phyloP scores from a whole-genome alignment of 2,113 vertebrate genomes.

The Rhynchopsitta pachyrhyncha region DNA sequence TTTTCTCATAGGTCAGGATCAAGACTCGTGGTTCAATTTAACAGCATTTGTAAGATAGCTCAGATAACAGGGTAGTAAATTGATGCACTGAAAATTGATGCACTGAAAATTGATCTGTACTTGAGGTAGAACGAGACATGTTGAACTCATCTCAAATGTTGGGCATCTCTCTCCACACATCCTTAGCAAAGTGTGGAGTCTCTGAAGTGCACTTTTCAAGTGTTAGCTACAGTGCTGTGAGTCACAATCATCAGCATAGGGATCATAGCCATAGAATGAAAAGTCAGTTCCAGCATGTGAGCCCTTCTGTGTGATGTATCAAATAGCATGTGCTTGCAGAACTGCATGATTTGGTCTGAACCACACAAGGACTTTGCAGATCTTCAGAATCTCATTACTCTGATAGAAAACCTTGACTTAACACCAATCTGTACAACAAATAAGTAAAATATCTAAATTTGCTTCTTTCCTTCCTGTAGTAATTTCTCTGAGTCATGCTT shows the following conservation, averaged over 20 bases:
- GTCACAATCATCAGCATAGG: neutral
- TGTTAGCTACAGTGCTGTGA: neutral
- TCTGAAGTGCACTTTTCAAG: neutral
- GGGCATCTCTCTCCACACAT: neutral
- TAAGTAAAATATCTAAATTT: neutral
- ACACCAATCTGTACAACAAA: neutral
- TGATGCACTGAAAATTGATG: neutral
- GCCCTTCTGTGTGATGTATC: neutral
- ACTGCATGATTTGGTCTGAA: neutral
- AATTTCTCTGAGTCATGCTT: neutral
- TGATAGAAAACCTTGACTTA: neutral
- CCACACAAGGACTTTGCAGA: neutral
- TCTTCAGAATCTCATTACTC: neutral
- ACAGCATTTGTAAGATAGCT: neutral
- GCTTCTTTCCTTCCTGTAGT: neutral
- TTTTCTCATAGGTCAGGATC: neutral
- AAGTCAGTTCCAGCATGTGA: neutral
- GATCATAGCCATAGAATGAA: neutral
- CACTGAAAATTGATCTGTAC: neutral
- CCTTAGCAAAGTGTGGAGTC: neutral
- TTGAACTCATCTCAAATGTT: neutral
- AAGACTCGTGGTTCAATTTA: neutral
- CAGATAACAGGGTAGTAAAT: neutral
- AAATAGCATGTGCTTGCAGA: neutral
- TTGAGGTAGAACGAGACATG: neutral